phyloP scores from a whole-genome alignment of 2,113 vertebrate species.

The Thamnaconus septentrionalis region DNA sequence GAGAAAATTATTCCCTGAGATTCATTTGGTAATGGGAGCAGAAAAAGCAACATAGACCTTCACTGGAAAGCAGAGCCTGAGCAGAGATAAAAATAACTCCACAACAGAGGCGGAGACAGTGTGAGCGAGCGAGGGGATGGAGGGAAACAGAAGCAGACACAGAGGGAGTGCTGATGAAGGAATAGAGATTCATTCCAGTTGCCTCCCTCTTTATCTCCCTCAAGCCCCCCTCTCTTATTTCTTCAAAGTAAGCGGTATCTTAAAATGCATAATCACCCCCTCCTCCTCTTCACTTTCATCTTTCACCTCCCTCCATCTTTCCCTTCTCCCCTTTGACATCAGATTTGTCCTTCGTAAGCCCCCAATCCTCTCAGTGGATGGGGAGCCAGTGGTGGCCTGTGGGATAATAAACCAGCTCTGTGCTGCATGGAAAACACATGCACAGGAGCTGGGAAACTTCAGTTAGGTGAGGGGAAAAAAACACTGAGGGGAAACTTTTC shows the following conservation, averaged over 20 bases:
- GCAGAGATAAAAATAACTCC: conserved; percentile 30
- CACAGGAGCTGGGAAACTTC: conserved; percentile 4
- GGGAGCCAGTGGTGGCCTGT: conserved; percentile 24
- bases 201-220: conserved; percentile 4
- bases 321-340: conserved; percentile 19
- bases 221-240: not conserved
- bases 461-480: not conserved
- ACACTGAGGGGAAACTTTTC: conserved; percentile 6
- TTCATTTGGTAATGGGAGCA: conserved; percentile 13
- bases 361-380: conserved; percentile 6
- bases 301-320: conserved; percentile 17
- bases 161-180: conserved; percentile 9
- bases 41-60: not conserved
- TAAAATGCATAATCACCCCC: conserved; percentile 20
- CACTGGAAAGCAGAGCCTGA: conserved; percentile 6
- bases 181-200: not conserved
- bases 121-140: too few species aligned
- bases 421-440: conserved; percentile 13
- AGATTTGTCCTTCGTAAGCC: conserved; percentile 20
- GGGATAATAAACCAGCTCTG: conserved; percentile 19
- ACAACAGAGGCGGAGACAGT: not conserved
- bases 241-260: conserved; percentile 24
- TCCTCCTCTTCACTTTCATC: conserved; percentile 16
- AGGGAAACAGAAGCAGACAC: not conserved
- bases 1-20: not conserved